Base-by-base conservation (phyloP, 2,113 vertebrate genomes). In the Burhinus bistriatus region DNA sequence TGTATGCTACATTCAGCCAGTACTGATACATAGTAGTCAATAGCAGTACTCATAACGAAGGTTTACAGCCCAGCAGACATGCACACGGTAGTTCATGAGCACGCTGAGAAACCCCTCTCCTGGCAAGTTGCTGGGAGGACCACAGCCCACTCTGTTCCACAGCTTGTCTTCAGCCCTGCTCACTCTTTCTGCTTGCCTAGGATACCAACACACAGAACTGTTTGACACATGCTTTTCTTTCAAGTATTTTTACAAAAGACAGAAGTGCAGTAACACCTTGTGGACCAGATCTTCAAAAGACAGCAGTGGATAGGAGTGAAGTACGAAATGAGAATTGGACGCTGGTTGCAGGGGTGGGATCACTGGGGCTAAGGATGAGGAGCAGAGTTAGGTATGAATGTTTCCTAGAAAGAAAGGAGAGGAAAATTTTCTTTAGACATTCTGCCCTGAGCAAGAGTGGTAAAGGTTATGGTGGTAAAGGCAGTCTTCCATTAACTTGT, bases 261-360 rank as follows among this genome's bases (percentile, higher is more conserved):
- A 36, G 57, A 79, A 70, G 32, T n/a, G 17, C 30, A 54, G 22
- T 69, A 68, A 22, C n/a, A 64, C 25, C 15, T 51, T 38, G 38
- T 68, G 54, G 65, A 38, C 30, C 65, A 69, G 29, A 26, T 82
- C n/a, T 62, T 81, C 62, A 23, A 51, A 70, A 57, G 40, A 32
- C 32, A 18, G 34, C 21, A 61, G 61, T 1, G 4, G 40, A 40
- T 52, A 32, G 25, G 59, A 66, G 36, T 15, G 8, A 19, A 64
- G 51, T 12, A 40, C 4, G 0, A 36, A 82, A 90, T 44, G 29
- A 66, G 57, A 84, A 68, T 1, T 45, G 40, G 26, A 9, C 21
- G 3, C 9, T 87, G 0, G 0, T 55, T 79, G 57, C 51, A 58
- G 15, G 12, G n/a, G 9, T 57, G 14, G 22, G 9, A 23, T 83